phyloP scores from a whole-genome alignment of 1,140 invertebrate species.

The Colletes latitarsis region DNA sequence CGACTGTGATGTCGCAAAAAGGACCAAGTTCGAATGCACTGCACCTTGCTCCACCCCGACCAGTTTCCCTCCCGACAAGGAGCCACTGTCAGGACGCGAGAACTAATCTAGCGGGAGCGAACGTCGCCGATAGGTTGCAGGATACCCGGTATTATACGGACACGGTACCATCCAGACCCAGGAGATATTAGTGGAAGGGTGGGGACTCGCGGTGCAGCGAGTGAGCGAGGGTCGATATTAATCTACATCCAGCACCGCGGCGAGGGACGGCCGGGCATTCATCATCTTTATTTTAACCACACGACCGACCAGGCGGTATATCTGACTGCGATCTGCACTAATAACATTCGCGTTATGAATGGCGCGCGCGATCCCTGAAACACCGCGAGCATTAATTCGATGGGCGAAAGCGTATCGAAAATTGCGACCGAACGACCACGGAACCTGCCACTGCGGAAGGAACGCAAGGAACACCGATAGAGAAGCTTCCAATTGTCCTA shows the following conservation, averaged over 20 bases:
- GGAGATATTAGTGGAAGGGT: slow-evolving; percentile 61
- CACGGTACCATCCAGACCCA: slow-evolving; percentile 13
- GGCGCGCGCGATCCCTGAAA: slow-evolving; percentile 67
- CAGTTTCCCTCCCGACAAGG: slow-evolving; percentile 13
- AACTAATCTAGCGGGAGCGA: not conserved
- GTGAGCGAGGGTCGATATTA: slow-evolving; percentile 71
- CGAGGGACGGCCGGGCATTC: slow-evolving; percentile 70
- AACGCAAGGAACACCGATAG: slow-evolving; percentile 10
- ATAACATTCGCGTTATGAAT: slow-evolving; percentile 76
- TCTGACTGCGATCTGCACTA: slow-evolving; percentile 75
- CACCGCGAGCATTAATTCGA: slow-evolving; percentile 67
- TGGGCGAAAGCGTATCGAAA: slow-evolving; percentile 60
- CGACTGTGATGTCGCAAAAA: slow-evolving; percentile 16
- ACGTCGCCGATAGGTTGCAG: slow-evolving; percentile 31
- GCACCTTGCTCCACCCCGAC: not conserved
- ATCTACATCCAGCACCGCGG: slow-evolving; percentile 71
- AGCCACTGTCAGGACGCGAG: not conserved
- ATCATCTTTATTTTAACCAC: slow-evolving; percentile 78
- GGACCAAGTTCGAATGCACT: not conserved
- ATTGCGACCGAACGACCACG: slow-evolving; percentile 46
- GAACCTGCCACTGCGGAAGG: slow-evolving; percentile 6
- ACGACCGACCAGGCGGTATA: slow-evolving; percentile 69
- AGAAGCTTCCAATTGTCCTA: not conserved
- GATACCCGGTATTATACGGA: slow-evolving; percentile 36
- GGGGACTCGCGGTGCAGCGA: slow-evolving; percentile 52